These are phyloP conservation scores for Heliconius charithonia DNA, from an alignment of 2,888 invertebrate genomes.

Conservation along the genomic window DNA sequence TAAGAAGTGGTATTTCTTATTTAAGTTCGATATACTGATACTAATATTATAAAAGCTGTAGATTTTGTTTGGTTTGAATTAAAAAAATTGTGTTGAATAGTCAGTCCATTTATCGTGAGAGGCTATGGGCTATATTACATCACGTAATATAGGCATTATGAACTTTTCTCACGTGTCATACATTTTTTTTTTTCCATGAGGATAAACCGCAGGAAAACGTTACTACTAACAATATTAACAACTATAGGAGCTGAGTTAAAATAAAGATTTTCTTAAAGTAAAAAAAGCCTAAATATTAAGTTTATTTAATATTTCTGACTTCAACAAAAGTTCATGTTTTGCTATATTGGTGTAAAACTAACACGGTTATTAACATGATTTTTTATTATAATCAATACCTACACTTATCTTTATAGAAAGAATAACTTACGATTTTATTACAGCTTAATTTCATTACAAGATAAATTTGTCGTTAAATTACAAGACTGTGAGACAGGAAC, in stretches of 20 bases:
- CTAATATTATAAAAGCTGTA: neutral
- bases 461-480: slow-evolving; percentile 7
- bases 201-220: too few species aligned
- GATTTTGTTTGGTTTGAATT: neutral
- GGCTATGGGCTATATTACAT: neutral
- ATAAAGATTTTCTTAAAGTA: too few species aligned
- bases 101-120: neutral
- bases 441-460: slow-evolving; percentile 24
- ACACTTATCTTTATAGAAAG: slow-evolving; percentile 53
- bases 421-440: slow-evolving; percentile 38
- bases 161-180: too few species aligned
- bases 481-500: neutral
- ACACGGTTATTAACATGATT: slow-evolving; percentile 56
- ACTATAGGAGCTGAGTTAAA: too few species aligned
- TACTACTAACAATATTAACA: too few species aligned
- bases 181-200: too few species aligned
- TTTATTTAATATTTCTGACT: neutral
- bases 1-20: neutral
- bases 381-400: slow-evolving; percentile 74
- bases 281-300: neutral
- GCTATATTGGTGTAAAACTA: neutral
- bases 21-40: neutral
- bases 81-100: neutral
- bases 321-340: neutral
- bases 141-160: too few species aligned